Conservation (phyloP, 2,797 vertebrate genomes). For the Halcyon smyrnensis region DNA sequence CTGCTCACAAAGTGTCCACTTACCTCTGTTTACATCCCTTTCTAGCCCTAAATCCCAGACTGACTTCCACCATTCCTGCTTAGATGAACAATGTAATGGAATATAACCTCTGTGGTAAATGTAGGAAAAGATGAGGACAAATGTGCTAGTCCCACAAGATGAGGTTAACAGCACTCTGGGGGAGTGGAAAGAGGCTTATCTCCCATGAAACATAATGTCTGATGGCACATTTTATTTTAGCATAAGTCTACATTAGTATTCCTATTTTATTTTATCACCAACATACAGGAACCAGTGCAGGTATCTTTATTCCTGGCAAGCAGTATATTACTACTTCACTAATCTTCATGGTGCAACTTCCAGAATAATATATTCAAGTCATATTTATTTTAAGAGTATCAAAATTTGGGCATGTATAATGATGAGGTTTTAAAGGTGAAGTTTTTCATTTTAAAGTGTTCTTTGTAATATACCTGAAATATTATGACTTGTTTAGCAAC, state of each 20-base stretch:
- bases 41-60: not conserved
- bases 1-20: not conserved
- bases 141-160: not conserved
- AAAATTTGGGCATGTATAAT: not conserved
- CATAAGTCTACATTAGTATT: not conserved
- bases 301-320: not conserved
- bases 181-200: not conserved
- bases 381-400: not conserved
- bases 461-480: not conserved
- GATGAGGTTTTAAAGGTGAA: not conserved
- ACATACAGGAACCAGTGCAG: not conserved
- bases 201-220: not conserved
- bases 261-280: not conserved
- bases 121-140: not conserved
- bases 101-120: not conserved
- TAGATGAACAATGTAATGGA: not conserved
- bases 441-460: not conserved
- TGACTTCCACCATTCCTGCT: not conserved
- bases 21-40: not conserved
- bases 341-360: not conserved
- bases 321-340: not conserved
- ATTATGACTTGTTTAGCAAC: not conserved
- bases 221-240: not conserved
- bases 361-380: conserved; percentile 7
- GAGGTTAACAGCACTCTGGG: not conserved